Evolutionary conservation across 2,888 invertebrate genomes (phyloP).

Genomic region (Nasonovia ribisnigri): DNA sequence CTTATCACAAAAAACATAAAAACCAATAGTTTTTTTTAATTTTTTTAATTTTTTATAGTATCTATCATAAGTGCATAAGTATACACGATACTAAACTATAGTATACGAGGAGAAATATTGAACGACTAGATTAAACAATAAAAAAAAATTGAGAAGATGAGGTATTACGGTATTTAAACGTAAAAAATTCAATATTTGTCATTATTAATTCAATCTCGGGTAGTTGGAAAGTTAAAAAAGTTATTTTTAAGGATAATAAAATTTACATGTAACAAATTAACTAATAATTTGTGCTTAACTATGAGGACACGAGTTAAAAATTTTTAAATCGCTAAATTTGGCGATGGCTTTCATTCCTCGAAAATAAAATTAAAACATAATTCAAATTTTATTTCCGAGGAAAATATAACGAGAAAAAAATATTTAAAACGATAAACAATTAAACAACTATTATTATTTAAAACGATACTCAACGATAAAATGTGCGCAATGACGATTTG

Average conservation of each 20-base stretch:
- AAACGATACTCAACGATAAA: neutral
- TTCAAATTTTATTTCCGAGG: conserved; percentile 17
- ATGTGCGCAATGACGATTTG: neutral
- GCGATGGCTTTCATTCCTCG: neutral
- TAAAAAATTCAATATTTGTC: conserved; percentile 3
- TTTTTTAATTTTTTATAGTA: conserved; percentile 8
- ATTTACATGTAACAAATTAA: neutral
- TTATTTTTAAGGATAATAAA: neutral
- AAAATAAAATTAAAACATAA: conserved; percentile 11
- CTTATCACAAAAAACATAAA: conserved; percentile 49
- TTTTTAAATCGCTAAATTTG: neutral
- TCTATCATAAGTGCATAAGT: neutral
- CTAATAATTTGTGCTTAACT: neutral
- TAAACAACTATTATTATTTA: neutral
- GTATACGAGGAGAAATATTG: neutral
- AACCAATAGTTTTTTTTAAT: neutral
- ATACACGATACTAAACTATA: conserved; percentile 11
- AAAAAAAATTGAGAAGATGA: neutral
- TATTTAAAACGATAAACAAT: conserved; percentile 27
- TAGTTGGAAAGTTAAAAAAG: neutral
- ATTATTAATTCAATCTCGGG: neutral
- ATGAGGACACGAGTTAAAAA: neutral
- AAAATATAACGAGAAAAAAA: neutral
- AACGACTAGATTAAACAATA: conserved; percentile 25
- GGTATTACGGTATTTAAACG: neutral